Evolutionary conservation across 1,140 invertebrate genomes (phyloP), one percentile per base, ranked within the genome.

Genomic region (Drosophila trapezifrons): DNA sequence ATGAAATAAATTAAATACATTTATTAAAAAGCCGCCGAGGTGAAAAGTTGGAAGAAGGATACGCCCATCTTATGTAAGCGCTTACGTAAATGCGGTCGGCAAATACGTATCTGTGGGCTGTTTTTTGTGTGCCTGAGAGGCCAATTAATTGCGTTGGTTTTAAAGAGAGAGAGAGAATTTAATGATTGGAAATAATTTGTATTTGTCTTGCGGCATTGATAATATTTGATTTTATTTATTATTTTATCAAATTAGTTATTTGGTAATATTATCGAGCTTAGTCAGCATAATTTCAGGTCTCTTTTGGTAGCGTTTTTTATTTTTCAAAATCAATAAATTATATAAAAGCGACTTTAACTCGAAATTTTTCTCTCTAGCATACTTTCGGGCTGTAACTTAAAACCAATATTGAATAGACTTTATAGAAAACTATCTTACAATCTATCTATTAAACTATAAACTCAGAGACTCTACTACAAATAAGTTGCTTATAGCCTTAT

Each of bases 51-150:
- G 37, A 60, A 52, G 8, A 22, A 37, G 51, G 51, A 37, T 27
- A 56, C 52, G 40, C 75, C 65, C 64, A 75, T 71, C 66, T 74
- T 80, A 42, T 62, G 77, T 60, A 78, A 67, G 54, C 47, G 54
- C 32, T 37, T 40, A 40, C 40, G 29, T 46, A 55, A 46, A 56
- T 32, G 58, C 18, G 32, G 60, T 74, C 42, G n/a, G 29, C 18
- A 74, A 73, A 62, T 63, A 52, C 3, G 22, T 5, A 32, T 4
- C 9, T 32, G 52, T 37, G 25, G 18, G 32, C 12, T 25, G n/a
- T 17, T 43, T 29, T 71, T 20, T 71, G 51, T 46, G 29, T 17
- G 17, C 37, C n/a, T n/a, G n/a, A n/a, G 29, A 9, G 25, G 6
- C 4, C 71, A 73, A 73, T 55, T 74, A 72, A 55, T 63, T 65